A percentile compares a stretch with the other conserved stretches of the same genome.
Evolutionary conservation across 2,797 vertebrate genomes (phyloP).

Genomic region (Poeciliopsis presidionis): DNA sequence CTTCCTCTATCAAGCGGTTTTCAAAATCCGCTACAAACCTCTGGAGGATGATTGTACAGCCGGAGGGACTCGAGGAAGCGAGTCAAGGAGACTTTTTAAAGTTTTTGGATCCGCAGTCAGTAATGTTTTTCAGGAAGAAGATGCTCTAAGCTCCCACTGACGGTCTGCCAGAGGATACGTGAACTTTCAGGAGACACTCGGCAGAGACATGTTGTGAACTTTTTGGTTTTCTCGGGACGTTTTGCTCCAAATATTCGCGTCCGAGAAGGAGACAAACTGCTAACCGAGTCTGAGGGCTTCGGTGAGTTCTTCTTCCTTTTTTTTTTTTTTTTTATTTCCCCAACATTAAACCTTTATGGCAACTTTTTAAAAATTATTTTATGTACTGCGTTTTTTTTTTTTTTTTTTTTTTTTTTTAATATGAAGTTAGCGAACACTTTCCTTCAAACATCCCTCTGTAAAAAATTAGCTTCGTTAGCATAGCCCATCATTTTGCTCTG

Average conservation of each 20-base stretch:
- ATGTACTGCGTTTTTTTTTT: neutral
- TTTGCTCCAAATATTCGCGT: neutral
- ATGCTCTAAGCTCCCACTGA: neutral
- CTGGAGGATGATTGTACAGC: constrained; percentile 34
- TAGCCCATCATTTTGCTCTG: constrained; percentile 1
- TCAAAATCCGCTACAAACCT: constrained; percentile 73
- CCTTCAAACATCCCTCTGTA: constrained; percentile 1
- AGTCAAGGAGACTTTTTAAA: neutral
- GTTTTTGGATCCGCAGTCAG: neutral
- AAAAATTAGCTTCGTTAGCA: constrained; percentile 44
- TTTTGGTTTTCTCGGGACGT: neutral
- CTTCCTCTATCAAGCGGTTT: constrained; percentile 76
- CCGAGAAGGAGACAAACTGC: constrained; percentile 7
- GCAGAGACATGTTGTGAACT: constrained; percentile 45
- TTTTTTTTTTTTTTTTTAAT: neutral
- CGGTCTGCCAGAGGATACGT: neutral
- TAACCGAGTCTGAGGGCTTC: constrained; percentile 19
- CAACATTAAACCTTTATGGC: rapidly evolving
- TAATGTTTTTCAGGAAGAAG: neutral
- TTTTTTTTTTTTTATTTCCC: neutral
- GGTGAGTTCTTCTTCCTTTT: constrained; percentile 56
- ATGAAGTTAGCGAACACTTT: neutral
- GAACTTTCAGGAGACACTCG: neutral
- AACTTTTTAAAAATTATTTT: neutral
- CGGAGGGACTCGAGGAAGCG: constrained; percentile 36